Conservation (phyloP, 2,113 vertebrate species). For the Lepus americanus region DNA sequence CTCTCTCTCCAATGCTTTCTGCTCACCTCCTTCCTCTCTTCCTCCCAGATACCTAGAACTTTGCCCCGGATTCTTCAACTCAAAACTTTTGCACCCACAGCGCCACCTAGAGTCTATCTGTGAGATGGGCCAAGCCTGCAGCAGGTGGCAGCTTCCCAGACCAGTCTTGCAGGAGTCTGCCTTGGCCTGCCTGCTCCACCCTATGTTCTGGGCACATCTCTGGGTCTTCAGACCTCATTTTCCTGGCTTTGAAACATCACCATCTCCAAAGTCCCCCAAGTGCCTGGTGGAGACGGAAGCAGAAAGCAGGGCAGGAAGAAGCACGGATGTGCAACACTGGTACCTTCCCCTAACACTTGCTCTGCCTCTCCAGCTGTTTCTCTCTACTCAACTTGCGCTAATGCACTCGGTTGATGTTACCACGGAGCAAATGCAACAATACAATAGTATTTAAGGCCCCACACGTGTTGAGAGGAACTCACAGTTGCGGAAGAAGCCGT, state of each 20-base stretch:
- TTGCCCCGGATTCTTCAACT: slow-evolving; percentile 57
- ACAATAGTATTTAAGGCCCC: background rate
- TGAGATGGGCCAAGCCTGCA: slow-evolving; percentile 49
- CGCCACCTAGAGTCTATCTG: slow-evolving; percentile 73
- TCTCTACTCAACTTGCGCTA: background rate
- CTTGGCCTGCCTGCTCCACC: background rate
- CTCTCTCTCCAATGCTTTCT: background rate
- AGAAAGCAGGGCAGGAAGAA: background rate
- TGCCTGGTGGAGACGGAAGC: background rate
- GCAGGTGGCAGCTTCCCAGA: slow-evolving; percentile 16
- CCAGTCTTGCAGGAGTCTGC: background rate
- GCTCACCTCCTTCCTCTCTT: background rate
- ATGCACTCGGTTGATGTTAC: background rate
- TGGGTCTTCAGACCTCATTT: background rate
- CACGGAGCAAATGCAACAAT: background rate
- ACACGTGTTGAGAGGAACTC: background rate
- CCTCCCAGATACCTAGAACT: background rate
- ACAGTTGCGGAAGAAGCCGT: background rate
- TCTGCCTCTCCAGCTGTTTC: background rate
- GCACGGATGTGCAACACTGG: background rate
- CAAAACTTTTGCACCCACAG: slow-evolving; percentile 76
- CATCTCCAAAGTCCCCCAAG: background rate
- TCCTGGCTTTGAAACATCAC: background rate
- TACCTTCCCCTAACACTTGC: background rate
- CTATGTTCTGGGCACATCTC: background rate